These are phyloP conservation scores for Pseudachorutes palmiensis DNA, from an alignment of 1,140 invertebrate species.

Conservation along the genomic window DNA sequence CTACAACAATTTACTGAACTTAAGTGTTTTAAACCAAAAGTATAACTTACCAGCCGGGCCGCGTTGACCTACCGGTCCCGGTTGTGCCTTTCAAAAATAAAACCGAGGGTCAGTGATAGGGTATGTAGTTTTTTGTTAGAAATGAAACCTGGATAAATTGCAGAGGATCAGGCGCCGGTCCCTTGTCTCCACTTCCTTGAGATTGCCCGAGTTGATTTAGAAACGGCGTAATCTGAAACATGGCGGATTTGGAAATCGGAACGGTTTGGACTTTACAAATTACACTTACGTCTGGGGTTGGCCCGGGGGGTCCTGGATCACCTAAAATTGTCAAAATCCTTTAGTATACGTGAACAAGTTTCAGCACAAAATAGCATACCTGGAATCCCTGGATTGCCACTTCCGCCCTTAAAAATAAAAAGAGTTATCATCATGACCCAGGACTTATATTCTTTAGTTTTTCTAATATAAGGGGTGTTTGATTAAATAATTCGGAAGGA, in stretches of 20 bases:
- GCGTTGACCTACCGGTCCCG: no score
- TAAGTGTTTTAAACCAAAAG: no score
- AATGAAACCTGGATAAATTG: constrained; percentile 68
- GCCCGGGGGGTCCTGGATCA: constrained; percentile 58
- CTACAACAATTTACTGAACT: no score
- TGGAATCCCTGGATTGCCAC: constrained; percentile 56
- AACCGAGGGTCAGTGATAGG: no score
- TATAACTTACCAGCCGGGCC: no score
- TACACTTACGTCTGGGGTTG: constrained; percentile 60
- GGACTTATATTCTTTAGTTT: background rate
- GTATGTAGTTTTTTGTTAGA: no score
- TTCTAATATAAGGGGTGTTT: no score
- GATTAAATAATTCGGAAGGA: no score
- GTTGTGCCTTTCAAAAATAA: no score
- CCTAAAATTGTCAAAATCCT: constrained; percentile 38
- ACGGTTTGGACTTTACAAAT: background rate
- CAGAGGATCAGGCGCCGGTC: constrained; percentile 56
- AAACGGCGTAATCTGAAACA: constrained; percentile 49
- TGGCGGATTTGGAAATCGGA: background rate
- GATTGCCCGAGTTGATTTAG: constrained; percentile 56
- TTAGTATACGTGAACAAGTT: constrained; percentile 3
- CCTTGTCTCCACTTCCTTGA: constrained; percentile 63
- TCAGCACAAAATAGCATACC: constrained; percentile 40
- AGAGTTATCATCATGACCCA: background rate
- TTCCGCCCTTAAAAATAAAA: constrained; percentile 39